A percentile compares a stretch with the other conserved stretches of the same genome.
Conservation (phyloP, 1,140 invertebrate genomes). For the Dufourea novaeangliae region DNA sequence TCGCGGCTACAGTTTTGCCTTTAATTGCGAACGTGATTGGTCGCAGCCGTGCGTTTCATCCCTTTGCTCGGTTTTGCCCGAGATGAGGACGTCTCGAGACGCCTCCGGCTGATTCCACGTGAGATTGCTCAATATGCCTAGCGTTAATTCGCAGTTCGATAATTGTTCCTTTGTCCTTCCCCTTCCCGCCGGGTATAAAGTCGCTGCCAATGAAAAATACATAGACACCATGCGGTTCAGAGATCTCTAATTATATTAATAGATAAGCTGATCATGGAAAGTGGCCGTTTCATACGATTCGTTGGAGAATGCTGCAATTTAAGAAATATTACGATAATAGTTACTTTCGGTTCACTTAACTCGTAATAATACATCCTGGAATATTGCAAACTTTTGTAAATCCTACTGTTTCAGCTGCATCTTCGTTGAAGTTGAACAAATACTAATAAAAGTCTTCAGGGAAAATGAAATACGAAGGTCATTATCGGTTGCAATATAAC, state of each 20-base stretch:
- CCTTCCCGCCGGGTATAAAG: neutral
- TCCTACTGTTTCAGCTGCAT: neutral
- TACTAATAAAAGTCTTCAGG: neutral
- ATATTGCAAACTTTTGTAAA: neutral
- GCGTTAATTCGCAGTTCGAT: constrained; percentile 48
- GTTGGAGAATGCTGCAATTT: neutral
- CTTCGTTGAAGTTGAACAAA: neutral
- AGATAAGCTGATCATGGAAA: neutral
- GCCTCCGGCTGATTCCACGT: constrained; percentile 44
- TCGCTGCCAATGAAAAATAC: constrained; percentile 18
- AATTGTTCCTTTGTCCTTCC: constrained; percentile 43
- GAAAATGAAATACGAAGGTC: neutral
- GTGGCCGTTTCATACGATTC: neutral
- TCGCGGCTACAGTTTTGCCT: constrained; percentile 64
- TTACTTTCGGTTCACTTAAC: neutral
- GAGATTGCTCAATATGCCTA: constrained; percentile 56
- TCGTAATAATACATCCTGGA: neutral
- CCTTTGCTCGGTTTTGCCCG: constrained; percentile 50
- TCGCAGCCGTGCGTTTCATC: constrained; percentile 59
- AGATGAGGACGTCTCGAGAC: constrained; percentile 57
- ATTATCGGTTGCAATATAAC: neutral
- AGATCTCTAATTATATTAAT: neutral
- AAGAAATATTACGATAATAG: constrained; percentile 1
- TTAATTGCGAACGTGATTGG: constrained; percentile 73
- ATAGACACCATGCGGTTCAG: neutral